A percentile compares a stretch with the other conserved stretches of the same genome.
Conservation (phyloP, 2,888 invertebrate species). For the Podabrus alpinus region DNA sequence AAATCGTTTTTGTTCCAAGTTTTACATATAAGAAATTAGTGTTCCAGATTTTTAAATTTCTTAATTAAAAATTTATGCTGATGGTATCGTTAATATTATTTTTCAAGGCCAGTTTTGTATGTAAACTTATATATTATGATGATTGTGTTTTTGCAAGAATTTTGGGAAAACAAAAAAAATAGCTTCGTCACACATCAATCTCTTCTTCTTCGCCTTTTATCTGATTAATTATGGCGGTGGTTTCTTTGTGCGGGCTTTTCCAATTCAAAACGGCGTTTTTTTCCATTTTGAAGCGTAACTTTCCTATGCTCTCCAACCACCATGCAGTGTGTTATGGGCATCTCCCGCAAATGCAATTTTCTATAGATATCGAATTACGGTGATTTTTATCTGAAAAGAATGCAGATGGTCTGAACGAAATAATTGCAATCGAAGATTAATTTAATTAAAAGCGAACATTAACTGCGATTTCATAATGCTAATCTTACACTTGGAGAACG, state of each 20-base stretch:
- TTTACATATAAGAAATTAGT: constrained; percentile 5
- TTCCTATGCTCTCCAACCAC: too few relatives aligned
- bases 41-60: not conserved
- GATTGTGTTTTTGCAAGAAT: not conserved
- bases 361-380: not conserved
- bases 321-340: too few relatives aligned
- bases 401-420: not conserved
- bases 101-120: not conserved
- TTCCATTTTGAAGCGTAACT: not conserved
- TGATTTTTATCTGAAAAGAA: not conserved
- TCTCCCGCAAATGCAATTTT: not conserved
- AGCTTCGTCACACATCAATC: not conserved
- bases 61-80: not conserved
- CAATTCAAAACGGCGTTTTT: not conserved
- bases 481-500: not conserved
- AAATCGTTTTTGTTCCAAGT: constrained; percentile 1
- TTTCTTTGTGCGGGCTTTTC: not conserved
- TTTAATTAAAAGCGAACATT: not conserved
- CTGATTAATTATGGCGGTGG: not conserved
- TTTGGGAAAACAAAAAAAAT: not conserved
- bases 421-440: not conserved
- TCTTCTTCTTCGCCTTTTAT: not conserved
- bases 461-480: not conserved
- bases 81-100: not conserved
- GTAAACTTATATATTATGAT: not conserved